Base-by-base conservation (phyloP, 2,888 invertebrate species). In the Protodeltote pygarga region DNA sequence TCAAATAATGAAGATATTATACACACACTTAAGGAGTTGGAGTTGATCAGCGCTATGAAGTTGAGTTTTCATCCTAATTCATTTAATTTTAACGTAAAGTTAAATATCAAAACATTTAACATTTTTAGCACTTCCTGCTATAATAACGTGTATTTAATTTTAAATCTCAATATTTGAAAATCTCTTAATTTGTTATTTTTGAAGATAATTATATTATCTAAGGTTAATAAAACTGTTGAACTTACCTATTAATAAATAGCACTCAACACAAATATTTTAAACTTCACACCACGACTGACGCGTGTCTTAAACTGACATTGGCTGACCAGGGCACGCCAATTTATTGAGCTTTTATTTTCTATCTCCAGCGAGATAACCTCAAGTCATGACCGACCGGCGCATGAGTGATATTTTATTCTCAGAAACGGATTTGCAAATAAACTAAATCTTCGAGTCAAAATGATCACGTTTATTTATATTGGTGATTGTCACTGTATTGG, bases 281-380 rank as follows among this genome's bases (percentile, higher is more conserved):
- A 67, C 42, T 61, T 67, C 62, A 76, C 77, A 46, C 64, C 58
- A 63, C 69, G 54, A 53, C 63, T 51, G 47, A 55, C 46, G 60
- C 65, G 55, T 49, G 65, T 52, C 65, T 61, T 62, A 53, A 61
- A 89, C 87, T 91, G 87, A 80, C 81, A 78, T 81, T 81, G 81
- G 59, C 60, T 50, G 68, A 60, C 52, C 71, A 42, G 55, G 62
- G 53, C 75, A 49, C 66, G 79, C 70, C 82, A 83, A 86, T 91
- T 88, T 90, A 89, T 88, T 86, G 75, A 76, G 77, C 69, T 83
- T 83, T 77, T 81, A 76, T 79, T 77, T 81, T 83, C 71, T 85
- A 85, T 87, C 84, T 65, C 61, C 44, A 19, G 35, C 35, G 38
- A 59, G 89, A 90, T 91, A 91, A 91, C 89, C 90, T 77, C 63